Evolutionary conservation across 2,888 invertebrate genomes (phyloP).

Genomic region (Eristalinus sepulchralis): DNA sequence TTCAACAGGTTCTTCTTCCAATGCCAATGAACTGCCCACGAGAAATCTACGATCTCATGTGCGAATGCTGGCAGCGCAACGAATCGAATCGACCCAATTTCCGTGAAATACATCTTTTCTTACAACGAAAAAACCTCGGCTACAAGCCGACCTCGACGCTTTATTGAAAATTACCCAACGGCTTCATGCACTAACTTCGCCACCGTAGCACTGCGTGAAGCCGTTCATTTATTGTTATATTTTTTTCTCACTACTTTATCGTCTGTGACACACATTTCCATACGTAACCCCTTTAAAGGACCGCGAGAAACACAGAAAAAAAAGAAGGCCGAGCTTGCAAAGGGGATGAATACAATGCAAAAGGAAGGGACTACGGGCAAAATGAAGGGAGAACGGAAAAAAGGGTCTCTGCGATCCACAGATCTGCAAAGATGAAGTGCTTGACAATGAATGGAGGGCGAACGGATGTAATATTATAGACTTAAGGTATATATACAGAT

Average conservation of each 20-base stretch:
- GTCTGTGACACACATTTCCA: constrained; percentile 49
- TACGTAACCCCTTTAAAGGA: constrained; percentile 35
- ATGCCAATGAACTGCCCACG: constrained; percentile 90
- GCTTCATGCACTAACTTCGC: constrained; percentile 64
- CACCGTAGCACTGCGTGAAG: constrained; percentile 44
- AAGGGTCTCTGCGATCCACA: constrained; percentile 14
- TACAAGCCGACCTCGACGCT: constrained; percentile 79
- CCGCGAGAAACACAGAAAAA: background rate
- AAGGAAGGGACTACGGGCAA: constrained; percentile 31
- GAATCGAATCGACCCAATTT: constrained; percentile 90
- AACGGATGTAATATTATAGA: constrained; percentile 57
- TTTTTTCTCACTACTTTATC: constrained; percentile 32
- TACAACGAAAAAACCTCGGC: constrained; percentile 88
- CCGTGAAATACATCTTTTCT: constrained; percentile 91
- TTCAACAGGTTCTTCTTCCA: constrained; percentile 83
- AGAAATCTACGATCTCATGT: constrained; percentile 92
- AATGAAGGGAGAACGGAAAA: constrained; percentile 15
- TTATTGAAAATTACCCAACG: constrained; percentile 72
- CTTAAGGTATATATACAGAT: constrained; percentile 49
- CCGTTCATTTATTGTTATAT: constrained; percentile 30
- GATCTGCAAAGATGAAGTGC: constrained; percentile 23
- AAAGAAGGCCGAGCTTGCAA: constrained; percentile 33
- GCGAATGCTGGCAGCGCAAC: constrained; percentile 92
- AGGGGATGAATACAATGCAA: constrained; percentile 28
- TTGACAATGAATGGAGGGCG: constrained; percentile 65